A percentile compares a stretch with the other conserved stretches of the same genome.
These are phyloP conservation scores for Nerophis ophidion DNA, from an alignment of 2,113 vertebrate genomes.

Conservation along the genomic window DNA sequence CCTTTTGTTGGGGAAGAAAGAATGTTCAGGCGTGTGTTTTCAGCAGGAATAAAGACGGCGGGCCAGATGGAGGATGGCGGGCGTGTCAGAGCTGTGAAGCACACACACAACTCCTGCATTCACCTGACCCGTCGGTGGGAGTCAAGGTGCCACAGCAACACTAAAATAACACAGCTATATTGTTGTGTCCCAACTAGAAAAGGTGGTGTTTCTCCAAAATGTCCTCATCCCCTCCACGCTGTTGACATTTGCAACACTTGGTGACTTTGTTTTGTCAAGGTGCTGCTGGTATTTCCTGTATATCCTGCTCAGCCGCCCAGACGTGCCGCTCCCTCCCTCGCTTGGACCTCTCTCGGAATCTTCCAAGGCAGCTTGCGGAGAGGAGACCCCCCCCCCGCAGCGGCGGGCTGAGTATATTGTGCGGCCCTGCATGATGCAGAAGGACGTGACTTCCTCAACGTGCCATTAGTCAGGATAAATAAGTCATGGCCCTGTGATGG, in stretches of 20 bases:
- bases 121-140: constrained; percentile 23
- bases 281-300: constrained; percentile 72
- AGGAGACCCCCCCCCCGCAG: background rate
- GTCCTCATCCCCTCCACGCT: constrained; percentile 12
- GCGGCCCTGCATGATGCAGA: constrained; percentile 31
- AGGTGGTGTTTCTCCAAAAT: background rate
- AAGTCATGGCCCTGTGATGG: constrained; percentile 52
- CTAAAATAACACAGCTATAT: background rate
- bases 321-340: constrained; percentile 5
- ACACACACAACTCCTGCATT: constrained; percentile 2
- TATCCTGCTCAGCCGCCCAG: constrained; percentile 54
- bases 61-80: constrained; percentile 33
- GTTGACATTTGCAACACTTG: constrained; percentile 25
- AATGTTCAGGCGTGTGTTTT: constrained; percentile 66
- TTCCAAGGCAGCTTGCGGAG: background rate
- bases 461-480: constrained; percentile 62
- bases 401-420: background rate
- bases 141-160: background rate
- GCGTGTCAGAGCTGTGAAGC: constrained; percentile 25
- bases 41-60: constrained; percentile 60
- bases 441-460: constrained; percentile 33
- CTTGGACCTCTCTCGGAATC: background rate
- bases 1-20: constrained; percentile 71
- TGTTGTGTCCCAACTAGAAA: background rate
- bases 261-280: constrained; percentile 52